phyloP scores from a whole-genome alignment of 64 coral and sea anemone species.

The Porites australiensis region DNA sequence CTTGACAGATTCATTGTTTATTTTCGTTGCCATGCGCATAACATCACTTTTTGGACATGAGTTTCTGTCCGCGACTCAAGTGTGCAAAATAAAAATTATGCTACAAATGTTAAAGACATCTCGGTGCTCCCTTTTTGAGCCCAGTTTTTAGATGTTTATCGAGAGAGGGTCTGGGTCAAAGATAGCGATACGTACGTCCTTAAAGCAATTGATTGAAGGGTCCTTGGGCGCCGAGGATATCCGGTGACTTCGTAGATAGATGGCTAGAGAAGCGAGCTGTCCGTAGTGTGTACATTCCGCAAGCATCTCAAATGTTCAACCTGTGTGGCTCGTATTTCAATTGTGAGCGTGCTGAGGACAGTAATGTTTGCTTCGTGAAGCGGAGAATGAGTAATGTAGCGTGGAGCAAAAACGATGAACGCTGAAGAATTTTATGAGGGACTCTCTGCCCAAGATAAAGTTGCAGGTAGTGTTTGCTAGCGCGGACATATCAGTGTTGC shows the following conservation, averaged over 20 bases:
- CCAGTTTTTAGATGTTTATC: background rate
- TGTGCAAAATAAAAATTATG: background rate
- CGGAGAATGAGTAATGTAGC: background rate
- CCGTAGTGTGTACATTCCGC: constrained; percentile 80
- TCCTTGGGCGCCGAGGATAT: constrained; percentile 41
- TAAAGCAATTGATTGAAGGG: constrained; percentile 3
- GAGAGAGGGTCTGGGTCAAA: background rate
- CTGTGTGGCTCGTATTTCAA: constrained; percentile 83
- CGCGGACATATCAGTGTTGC: background rate
- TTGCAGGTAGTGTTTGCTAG: constrained; percentile 60
- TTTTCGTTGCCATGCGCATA: constrained; percentile 20
- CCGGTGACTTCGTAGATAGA: constrained; percentile 6
- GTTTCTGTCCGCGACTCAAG: background rate
- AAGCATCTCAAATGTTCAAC: constrained; percentile 61
- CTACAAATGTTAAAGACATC: background rate
- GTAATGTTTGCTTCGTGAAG: constrained; percentile 41
- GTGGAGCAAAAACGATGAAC: constrained; percentile 46
- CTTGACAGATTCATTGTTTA: constrained; percentile 21
- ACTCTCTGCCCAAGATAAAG: constrained; percentile 53
- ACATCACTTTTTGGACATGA: background rate
- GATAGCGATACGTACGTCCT: constrained; percentile 4
- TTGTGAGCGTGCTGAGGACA: constrained; percentile 47
- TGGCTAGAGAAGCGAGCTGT: constrained; percentile 32
- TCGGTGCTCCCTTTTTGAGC: background rate
- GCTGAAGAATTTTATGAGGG: constrained; percentile 53